A percentile compares a stretch with the other conserved stretches of the same genome.
Evolutionary conservation across 2,888 invertebrate genomes (phyloP).

Genomic region (Xanthia icteritia): DNA sequence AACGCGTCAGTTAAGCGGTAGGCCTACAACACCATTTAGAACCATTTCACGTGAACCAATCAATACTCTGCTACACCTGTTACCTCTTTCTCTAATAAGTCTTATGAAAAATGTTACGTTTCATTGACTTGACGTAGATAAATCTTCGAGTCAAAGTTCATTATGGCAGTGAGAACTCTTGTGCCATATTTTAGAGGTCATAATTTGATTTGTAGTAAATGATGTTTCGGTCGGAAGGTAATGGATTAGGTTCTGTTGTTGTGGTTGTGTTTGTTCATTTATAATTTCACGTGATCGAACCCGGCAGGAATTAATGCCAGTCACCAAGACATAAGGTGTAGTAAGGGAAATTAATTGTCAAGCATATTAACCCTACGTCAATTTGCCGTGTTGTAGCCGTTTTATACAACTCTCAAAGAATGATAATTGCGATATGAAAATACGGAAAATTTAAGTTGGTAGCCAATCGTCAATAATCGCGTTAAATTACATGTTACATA

Average conservation of each 20-base stretch:
- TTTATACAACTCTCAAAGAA: too few species aligned
- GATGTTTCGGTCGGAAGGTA: constrained; percentile 7
- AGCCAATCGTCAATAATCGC: too few species aligned
- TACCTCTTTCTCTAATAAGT: constrained; percentile 25
- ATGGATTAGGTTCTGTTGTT: constrained; percentile 6
- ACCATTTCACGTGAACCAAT: constrained; percentile 14
- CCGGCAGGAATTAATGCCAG: not conserved
- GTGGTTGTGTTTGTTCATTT: not conserved
- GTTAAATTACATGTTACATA: too few species aligned
- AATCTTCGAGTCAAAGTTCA: constrained; percentile 47
- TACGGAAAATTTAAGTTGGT: too few species aligned
- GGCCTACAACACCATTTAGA: not conserved
- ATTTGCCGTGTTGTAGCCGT: too few species aligned
- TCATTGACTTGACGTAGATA: constrained; percentile 49
- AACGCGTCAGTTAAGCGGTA: too few species aligned
- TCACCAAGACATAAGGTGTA: not conserved
- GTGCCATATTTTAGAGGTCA: constrained; percentile 7
- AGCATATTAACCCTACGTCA: too few species aligned
- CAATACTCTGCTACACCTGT: constrained; percentile 28
- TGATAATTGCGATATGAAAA: too few species aligned
- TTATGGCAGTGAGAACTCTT: constrained; percentile 11
- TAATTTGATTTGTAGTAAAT: constrained; percentile 48
- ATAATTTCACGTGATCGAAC: not conserved
- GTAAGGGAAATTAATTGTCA: not conserved
- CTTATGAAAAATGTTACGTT: constrained; percentile 45